These are phyloP conservation scores for Micromys minutus DNA, from an alignment of 2,113 vertebrate genomes.

Conservation along the genomic window DNA sequence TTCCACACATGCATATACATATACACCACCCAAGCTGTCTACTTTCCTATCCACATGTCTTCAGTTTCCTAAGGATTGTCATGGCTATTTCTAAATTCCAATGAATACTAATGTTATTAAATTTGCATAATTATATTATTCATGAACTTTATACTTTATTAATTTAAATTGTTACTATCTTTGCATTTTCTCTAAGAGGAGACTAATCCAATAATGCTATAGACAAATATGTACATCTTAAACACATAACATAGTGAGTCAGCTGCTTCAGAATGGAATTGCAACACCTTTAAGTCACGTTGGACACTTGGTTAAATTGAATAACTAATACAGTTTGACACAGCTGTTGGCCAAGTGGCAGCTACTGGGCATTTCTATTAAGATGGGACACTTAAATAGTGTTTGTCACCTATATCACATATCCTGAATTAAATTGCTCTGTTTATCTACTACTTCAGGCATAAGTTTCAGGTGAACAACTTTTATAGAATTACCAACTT, in stretches of 20 bases:
- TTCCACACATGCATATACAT: background rate
- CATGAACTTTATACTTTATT: background rate
- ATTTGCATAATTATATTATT: background rate
- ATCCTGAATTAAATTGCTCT: background rate
- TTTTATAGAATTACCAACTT: background rate
- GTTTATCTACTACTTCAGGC: background rate
- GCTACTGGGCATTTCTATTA: background rate
- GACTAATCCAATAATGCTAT: background rate
- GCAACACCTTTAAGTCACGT: background rate
- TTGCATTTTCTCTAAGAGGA: background rate
- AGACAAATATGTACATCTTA: background rate
- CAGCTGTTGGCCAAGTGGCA: background rate
- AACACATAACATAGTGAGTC: background rate
- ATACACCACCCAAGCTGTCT: background rate
- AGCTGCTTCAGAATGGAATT: background rate
- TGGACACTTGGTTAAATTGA: background rate
- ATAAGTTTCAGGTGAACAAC: background rate
- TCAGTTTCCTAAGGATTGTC: background rate
- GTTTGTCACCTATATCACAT: background rate
- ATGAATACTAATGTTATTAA: background rate
- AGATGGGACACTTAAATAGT: background rate
- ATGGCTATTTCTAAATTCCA: background rate
- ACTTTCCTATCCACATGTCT: background rate
- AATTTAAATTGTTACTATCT: constrained; percentile 14
- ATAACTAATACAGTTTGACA: background rate